Percentiles rank a stretch among this genome's conserved stretches.
These are phyloP conservation scores for Hipposideros larvatus DNA, from an alignment of 2,797 vertebrate species.

Conservation along the genomic window DNA sequence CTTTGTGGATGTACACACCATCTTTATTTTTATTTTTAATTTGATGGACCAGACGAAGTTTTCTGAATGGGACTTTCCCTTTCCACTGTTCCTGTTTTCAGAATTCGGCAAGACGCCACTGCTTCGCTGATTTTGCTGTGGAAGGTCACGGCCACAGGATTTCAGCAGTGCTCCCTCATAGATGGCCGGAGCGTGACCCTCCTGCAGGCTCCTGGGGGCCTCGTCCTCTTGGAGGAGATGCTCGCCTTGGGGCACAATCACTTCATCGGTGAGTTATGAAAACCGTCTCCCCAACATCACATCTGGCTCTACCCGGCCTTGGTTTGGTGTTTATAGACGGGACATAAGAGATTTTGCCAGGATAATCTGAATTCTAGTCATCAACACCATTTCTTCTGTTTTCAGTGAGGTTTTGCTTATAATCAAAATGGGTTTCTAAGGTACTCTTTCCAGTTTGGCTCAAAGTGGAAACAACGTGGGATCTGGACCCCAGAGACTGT, in stretches of 20 bases:
- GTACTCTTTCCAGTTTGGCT: not conserved
- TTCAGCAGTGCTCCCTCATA: slow-evolving; percentile 94
- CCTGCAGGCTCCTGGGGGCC: slow-evolving; percentile 93
- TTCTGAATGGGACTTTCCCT: not conserved
- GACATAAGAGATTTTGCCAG: not conserved
- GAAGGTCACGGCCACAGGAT: slow-evolving; percentile 94
- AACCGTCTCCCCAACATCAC: accelerated
- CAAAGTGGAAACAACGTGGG: accelerated
- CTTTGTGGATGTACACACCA: accelerated
- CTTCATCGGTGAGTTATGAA: slow-evolving; percentile 94
- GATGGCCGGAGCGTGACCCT: slow-evolving; percentile 94
- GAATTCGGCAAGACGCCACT: slow-evolving; percentile 90
- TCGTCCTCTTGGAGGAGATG: slow-evolving; percentile 94
- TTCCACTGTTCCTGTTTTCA: slow-evolving; percentile 63
- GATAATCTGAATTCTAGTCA: not conserved
- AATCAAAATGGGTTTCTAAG: not conserved
- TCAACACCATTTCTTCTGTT: not conserved
- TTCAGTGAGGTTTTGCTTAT: not conserved
- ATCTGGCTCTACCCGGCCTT: accelerated
- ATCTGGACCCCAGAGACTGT: not conserved
- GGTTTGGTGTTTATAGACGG: not conserved
- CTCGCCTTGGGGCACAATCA: slow-evolving; percentile 95
- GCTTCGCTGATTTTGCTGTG: slow-evolving; percentile 94
- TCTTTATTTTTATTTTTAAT: not conserved
- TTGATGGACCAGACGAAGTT: not conserved